Percentiles rank a stretch among this genome's conserved stretches.
Evolutionary conservation across 2,797 vertebrate genomes (phyloP).

Genomic region (Diplodus puntazzo): DNA sequence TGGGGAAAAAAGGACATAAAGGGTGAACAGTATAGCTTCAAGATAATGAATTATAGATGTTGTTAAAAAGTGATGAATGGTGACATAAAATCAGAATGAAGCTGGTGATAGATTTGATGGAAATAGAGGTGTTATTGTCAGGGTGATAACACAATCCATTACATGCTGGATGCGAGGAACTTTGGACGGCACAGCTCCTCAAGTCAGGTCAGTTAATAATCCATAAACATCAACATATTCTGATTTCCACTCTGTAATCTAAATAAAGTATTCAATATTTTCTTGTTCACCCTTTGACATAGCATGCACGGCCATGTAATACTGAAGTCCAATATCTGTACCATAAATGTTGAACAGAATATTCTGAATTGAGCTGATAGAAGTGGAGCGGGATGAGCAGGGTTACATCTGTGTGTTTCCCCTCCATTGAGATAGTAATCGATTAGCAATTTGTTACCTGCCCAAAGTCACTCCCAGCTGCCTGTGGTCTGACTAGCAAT

Average conservation of each 20-base stretch:
- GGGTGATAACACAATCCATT: not conserved
- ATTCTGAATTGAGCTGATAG: not conserved
- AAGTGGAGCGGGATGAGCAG: slow-evolving; percentile 5
- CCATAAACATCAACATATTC: not conserved
- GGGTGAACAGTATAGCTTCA: no score
- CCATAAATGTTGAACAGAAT: slow-evolving; percentile 8
- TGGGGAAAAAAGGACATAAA: no score
- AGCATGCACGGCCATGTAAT: no score
- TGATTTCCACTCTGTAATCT: not conserved
- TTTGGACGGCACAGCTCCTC: slow-evolving; percentile 3
- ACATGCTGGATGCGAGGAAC: not conserved
- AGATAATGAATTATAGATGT: not conserved
- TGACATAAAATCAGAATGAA: not conserved
- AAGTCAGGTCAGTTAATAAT: not conserved
- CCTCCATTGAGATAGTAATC: slow-evolving; percentile 56
- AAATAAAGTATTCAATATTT: not conserved
- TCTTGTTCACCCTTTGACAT: not conserved
- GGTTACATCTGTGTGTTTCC: slow-evolving; percentile 49
- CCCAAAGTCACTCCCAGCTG: slow-evolving; percentile 42
- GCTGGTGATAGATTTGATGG: not conserved
- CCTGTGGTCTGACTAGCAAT: slow-evolving; percentile 53
- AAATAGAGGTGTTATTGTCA: not conserved
- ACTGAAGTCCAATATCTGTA: slow-evolving; percentile 20
- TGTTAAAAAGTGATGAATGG: not conserved
- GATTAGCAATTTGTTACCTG: slow-evolving; percentile 71